A percentile compares a stretch with the other conserved stretches of the same genome.
Evolutionary conservation across 2,797 vertebrate genomes (phyloP).

Genomic region (Bothrops alternatus): DNA sequence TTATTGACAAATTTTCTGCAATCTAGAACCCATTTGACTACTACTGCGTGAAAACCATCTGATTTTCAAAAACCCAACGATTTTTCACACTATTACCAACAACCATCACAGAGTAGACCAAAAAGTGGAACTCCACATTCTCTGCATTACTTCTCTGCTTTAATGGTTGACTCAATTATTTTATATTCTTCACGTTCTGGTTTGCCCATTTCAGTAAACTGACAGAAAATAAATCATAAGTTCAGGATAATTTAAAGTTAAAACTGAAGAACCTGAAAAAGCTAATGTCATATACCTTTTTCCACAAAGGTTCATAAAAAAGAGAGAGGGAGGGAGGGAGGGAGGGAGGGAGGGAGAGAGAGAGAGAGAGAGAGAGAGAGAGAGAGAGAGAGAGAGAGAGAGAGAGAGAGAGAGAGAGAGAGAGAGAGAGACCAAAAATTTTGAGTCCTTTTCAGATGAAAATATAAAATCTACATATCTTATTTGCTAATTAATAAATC

Average conservation of each 20-base stretch:
- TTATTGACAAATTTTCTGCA: neutral
- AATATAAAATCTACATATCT: neutral
- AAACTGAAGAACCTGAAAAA: neutral
- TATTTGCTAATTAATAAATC: neutral
- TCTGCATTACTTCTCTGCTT: neutral
- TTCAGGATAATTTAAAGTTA: neutral
- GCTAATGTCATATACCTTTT: neutral
- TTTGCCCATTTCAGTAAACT: neutral
- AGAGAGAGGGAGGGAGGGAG: too few relatives aligned
- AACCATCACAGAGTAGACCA: neutral
- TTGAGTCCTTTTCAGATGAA: constrained; percentile 12
- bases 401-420: too few relatives aligned
- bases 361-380: neutral
- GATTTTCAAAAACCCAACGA: neutral
- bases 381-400: too few relatives aligned
- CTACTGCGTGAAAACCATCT: neutral
- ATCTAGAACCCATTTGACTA: neutral
- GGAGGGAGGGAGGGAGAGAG: too few relatives aligned
- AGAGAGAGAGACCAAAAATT: neutral
- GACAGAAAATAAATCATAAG: neutral
- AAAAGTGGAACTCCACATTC: neutral
- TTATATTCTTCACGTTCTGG: neutral
- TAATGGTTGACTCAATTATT: neutral
- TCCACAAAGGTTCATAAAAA: neutral
- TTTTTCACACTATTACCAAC: neutral